Evolutionary conservation across 1,140 invertebrate genomes (phyloP), one percentile per base, ranked within the genome.

Genomic region (Papilio glaucus): DNA sequence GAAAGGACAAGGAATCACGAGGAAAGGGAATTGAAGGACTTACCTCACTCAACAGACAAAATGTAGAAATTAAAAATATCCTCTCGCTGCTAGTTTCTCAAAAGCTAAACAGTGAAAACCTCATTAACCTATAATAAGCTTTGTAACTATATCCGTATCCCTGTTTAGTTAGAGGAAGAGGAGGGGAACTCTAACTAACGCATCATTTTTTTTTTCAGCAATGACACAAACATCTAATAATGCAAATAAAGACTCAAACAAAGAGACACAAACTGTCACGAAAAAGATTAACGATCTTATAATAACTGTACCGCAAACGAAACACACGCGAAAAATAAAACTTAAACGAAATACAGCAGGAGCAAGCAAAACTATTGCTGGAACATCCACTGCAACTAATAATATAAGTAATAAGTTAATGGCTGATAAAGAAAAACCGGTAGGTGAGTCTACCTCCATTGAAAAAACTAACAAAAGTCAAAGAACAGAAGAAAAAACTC

Each of bases 301-400:
- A 0, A 86, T 91, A 71, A 92, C 85, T 6, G 86, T 91, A 9
- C 89, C 86, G 15, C 79, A 87, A 39, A 26, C 78, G 7, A 88
- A 84, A 33, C 73, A 80, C 9, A 81, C 85, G 0, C 79, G 86
- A 70, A 93, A 90, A 78, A 93, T 93, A n/a, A 92, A 89, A 85
- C 76, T 93, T 1, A 93, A 92, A n/a, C 76, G 92, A 65, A 88
- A 79, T n/a, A 92, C 87, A 77, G 33, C 72, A 12, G 69, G 70
- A 5, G 72, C 77, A 0, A 81, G 67, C 8, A 72, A 82, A 7
- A 37, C 49, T 8, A 74, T 76, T 57, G 39, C 67, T 39, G 5
- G 6, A 33, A 33, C 29, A 33, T 33, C 62, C 26, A 68, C 70
- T 68, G 60, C 8, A 8, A 75, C 18, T 62, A 63, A 21, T 42